Percentiles rank a stretch among this genome's conserved stretches.
Conservation (phyloP, 2,113 vertebrate genomes). For the Tricholaema leucomelas region DNA sequence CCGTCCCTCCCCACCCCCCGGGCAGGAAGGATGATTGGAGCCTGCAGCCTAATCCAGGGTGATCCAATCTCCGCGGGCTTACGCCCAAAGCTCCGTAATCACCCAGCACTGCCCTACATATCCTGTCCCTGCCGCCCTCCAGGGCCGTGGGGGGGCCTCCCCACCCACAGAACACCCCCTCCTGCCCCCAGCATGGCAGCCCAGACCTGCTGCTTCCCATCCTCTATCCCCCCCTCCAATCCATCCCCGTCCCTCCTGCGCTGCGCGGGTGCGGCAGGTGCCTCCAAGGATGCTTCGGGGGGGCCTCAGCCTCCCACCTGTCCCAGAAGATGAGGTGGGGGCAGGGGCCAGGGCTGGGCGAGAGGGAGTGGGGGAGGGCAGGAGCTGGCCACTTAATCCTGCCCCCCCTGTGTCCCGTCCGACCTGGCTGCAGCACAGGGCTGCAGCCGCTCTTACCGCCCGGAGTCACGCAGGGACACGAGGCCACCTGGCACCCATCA, state of each 20-base stretch:
- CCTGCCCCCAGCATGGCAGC: background rate
- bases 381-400: background rate
- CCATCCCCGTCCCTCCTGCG: background rate
- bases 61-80: slow-evolving; percentile 41
- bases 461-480: background rate
- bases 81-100: slow-evolving; percentile 15
- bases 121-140: background rate
- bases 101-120: slow-evolving; percentile 45
- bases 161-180: background rate
- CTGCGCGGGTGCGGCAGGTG: rapidly evolving
- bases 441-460: background rate
- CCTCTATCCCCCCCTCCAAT: rapidly evolving
- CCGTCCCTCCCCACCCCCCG: background rate
- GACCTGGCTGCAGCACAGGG: rapidly evolving
- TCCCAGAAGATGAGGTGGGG: background rate
- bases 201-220: background rate
- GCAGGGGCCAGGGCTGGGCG: rapidly evolving
- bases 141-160: background rate
- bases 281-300: rapidly evolving
- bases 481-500: background rate
- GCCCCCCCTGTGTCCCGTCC: too few relatives aligned
- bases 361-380: background rate
- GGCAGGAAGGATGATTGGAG: background rate
- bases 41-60: slow-evolving; percentile 39
- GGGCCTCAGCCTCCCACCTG: background rate